These are phyloP conservation scores for Oncorhynchus mykiss DNA, from an alignment of 2,113 vertebrate genomes.

Conservation along the genomic window DNA sequence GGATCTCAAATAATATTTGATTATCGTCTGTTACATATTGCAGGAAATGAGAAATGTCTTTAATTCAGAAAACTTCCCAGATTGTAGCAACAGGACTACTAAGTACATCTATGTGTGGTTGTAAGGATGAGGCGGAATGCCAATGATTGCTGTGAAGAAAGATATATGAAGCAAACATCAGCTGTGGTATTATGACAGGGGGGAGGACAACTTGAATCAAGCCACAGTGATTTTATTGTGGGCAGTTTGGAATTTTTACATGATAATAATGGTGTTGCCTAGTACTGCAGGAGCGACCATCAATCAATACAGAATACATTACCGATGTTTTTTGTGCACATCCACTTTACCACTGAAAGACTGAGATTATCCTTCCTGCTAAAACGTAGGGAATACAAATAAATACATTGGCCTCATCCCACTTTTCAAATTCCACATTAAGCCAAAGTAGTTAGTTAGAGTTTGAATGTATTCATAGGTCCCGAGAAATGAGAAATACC, in stretches of 20 bases:
- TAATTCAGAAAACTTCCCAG: conserved; percentile 5
- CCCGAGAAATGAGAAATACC: conserved; percentile 67
- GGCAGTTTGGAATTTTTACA: conserved; percentile 70
- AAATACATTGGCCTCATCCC: conserved; percentile 75
- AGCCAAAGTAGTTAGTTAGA: conserved; percentile 74
- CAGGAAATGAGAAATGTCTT: background rate
- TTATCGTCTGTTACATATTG: conserved; percentile 16
- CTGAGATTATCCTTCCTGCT: conserved; percentile 69
- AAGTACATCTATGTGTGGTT: conserved; percentile 21
- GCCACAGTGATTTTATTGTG: conserved; percentile 75
- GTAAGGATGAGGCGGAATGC: conserved; percentile 17
- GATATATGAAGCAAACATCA: conserved; percentile 49
- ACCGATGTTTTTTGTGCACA: conserved; percentile 67
- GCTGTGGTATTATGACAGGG: conserved; percentile 44
- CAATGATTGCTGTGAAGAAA: conserved; percentile 55
- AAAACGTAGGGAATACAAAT: conserved; percentile 73
- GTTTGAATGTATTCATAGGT: conserved; percentile 76
- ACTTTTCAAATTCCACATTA: conserved; percentile 76
- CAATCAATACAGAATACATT: conserved; percentile 76
- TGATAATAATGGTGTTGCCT: conserved; percentile 74
- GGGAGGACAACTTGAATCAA: conserved; percentile 65
- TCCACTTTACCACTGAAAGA: conserved; percentile 79
- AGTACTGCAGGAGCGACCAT: conserved; percentile 68
- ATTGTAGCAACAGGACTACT: conserved; percentile 22
- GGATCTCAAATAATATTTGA: no score